Evolutionary conservation across 2,113 vertebrate species (phyloP).

Genomic region (Menura novaehollandiae): DNA sequence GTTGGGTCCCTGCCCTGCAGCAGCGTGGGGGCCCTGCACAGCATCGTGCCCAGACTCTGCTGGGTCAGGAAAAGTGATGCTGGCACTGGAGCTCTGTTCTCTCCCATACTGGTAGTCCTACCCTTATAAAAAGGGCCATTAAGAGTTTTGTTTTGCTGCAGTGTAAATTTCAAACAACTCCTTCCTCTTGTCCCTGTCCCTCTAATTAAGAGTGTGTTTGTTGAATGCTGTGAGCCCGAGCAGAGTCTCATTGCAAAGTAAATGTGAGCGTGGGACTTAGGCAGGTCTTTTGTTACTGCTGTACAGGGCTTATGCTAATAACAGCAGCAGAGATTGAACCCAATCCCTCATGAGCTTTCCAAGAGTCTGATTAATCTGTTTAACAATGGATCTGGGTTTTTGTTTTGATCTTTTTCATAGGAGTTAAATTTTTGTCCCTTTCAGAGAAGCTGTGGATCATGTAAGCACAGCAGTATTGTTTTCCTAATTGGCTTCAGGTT

Average conservation of each 20-base stretch:
- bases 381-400: neutral
- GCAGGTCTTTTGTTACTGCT: neutral
- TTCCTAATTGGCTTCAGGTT: neutral
- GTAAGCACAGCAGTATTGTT: neutral
- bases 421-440: neutral
- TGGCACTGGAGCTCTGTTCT: neutral
- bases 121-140: neutral
- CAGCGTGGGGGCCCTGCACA: neutral
- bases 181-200: neutral
- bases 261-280: neutral
- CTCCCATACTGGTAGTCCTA: neutral
- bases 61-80: neutral
- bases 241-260: neutral
- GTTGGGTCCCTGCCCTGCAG: neutral
- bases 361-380: slow-evolving; percentile 9
- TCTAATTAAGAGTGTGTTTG: neutral
- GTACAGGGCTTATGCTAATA: neutral
- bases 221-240: neutral
- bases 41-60: fast-evolving
- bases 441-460: neutral
- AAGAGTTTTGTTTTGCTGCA: neutral
- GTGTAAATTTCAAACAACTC: neutral
- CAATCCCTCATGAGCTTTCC: slow-evolving; percentile 7
- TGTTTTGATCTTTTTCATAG: slow-evolving; percentile 13
- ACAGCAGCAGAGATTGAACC: slow-evolving; percentile 23